Conservation (phyloP, 2,113 vertebrate species). For the Fregata magnificens region DNA sequence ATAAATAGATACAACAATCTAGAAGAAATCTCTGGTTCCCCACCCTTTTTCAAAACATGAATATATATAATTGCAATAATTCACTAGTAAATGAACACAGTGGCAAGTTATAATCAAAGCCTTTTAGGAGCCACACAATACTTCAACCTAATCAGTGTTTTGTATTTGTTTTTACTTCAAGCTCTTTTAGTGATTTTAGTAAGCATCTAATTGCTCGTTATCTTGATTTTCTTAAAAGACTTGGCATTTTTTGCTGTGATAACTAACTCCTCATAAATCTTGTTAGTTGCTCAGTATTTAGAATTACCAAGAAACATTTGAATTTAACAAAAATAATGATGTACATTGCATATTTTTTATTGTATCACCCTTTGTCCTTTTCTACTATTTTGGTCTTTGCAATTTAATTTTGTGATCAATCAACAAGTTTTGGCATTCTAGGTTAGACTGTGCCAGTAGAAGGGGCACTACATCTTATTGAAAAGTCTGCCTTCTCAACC, state of each 20-base stretch:
- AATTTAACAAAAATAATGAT: not conserved
- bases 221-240: not conserved
- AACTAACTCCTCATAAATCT: not conserved
- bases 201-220: not conserved
- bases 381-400: not conserved
- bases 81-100: not conserved
- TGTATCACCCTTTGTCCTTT: not conserved
- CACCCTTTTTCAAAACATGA: constrained; percentile 17
- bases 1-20: not conserved
- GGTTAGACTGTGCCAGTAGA: not conserved
- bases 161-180: constrained; percentile 32
- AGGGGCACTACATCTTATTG: not conserved
- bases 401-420: not conserved
- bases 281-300: not conserved
- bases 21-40: not conserved
- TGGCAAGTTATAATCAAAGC: constrained; percentile 36
- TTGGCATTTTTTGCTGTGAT: not conserved
- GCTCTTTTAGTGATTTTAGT: not conserved
- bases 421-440: not conserved
- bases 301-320: not conserved
- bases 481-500: not conserved
- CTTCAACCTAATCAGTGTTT: constrained; percentile 39
- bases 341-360: not conserved
- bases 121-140: not conserved
- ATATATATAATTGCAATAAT: constrained; percentile 40